Percentiles rank a stretch among this genome's conserved stretches.
Evolutionary conservation across 2,888 invertebrate genomes (phyloP).

Genomic region (Oscheius sp.): DNA sequence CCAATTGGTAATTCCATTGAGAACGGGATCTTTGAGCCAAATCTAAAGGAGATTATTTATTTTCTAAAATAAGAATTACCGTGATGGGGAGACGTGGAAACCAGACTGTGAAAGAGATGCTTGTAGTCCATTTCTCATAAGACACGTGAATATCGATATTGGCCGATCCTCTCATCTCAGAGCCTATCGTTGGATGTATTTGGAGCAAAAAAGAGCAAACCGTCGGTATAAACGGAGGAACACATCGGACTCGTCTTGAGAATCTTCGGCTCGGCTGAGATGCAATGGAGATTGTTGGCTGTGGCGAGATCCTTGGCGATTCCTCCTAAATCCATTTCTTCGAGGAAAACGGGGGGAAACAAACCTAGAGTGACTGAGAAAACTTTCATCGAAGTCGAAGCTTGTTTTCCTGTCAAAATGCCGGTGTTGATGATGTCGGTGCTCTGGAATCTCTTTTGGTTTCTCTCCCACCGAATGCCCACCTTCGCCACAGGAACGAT

Average conservation of each 20-base stretch:
- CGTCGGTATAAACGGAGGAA: too few relatives aligned
- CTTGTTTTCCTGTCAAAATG: slow-evolving; percentile 61
- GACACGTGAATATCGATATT: slow-evolving; percentile 58
- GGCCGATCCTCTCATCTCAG: slow-evolving; percentile 58
- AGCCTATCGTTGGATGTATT: too few relatives aligned
- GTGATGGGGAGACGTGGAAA: slow-evolving; percentile 63
- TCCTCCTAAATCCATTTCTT: too few relatives aligned
- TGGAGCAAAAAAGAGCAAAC: slow-evolving; percentile 36
- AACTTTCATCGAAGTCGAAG: slow-evolving; percentile 55
- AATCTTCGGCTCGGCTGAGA: slow-evolving; percentile 58
- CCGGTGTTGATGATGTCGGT: slow-evolving; percentile 64
- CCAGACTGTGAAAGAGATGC: slow-evolving; percentile 63
- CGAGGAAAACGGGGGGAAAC: too few relatives aligned
- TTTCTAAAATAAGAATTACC: slow-evolving; percentile 9
- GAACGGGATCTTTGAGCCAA: slow-evolving; percentile 42
- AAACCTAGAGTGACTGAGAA: slow-evolving; percentile 51
- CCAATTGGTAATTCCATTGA: slow-evolving; percentile 52
- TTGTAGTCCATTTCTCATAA: slow-evolving; percentile 50
- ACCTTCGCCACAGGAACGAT: slow-evolving; percentile 41
- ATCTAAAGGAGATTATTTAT: slow-evolving; percentile 29
- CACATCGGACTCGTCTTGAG: slow-evolving; percentile 67
- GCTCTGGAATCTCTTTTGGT: slow-evolving; percentile 32
- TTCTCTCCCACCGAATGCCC: too few relatives aligned
- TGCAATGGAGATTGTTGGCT: slow-evolving; percentile 61
- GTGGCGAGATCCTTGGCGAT: slow-evolving; percentile 58